These are phyloP conservation scores for Drosophila borealis DNA, from an alignment of 2,888 invertebrate species.

Conservation along the genomic window DNA sequence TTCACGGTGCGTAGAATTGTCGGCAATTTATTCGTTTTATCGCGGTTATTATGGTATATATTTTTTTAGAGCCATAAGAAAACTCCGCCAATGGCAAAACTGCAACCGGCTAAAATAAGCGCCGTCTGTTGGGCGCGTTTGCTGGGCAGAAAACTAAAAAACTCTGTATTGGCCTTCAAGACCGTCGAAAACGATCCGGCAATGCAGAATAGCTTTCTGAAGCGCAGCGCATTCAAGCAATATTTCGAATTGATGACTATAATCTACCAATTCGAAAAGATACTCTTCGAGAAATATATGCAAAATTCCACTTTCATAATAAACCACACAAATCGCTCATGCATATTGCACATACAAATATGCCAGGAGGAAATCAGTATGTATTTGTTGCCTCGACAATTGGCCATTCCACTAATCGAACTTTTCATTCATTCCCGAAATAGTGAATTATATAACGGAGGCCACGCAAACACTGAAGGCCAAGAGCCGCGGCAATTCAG, in stretches of 20 bases:
- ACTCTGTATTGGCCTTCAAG: constrained; percentile 92
- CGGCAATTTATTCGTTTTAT: accelerated
- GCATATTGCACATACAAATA: constrained; percentile 88
- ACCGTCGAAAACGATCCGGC: constrained; percentile 85
- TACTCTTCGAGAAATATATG: constrained; percentile 90
- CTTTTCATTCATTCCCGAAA: neutral
- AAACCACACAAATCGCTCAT: constrained; percentile 89
- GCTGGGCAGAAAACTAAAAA: constrained; percentile 91
- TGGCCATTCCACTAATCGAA: neutral
- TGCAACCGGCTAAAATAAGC: constrained; percentile 93
- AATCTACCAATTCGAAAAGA: constrained; percentile 91
- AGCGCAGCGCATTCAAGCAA: constrained; percentile 91
- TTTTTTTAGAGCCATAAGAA: constrained; percentile 58
- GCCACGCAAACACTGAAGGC: constrained; percentile 63
- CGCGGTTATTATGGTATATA: too few species aligned
- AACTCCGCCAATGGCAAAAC: constrained; percentile 87
- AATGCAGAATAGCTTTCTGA: constrained; percentile 89
- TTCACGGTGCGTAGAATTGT: constrained; percentile 87
- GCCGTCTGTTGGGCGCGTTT: constrained; percentile 94
- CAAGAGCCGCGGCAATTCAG: constrained; percentile 34
- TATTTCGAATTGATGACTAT: constrained; percentile 91
- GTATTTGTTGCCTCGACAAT: constrained; percentile 8
- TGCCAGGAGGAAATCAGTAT: constrained; percentile 71
- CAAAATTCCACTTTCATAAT: constrained; percentile 88
- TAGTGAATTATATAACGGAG: constrained; percentile 76